These are phyloP conservation scores for Cheirogaleus medius DNA, from an alignment of 2,113 vertebrate species.

Conservation along the genomic window DNA sequence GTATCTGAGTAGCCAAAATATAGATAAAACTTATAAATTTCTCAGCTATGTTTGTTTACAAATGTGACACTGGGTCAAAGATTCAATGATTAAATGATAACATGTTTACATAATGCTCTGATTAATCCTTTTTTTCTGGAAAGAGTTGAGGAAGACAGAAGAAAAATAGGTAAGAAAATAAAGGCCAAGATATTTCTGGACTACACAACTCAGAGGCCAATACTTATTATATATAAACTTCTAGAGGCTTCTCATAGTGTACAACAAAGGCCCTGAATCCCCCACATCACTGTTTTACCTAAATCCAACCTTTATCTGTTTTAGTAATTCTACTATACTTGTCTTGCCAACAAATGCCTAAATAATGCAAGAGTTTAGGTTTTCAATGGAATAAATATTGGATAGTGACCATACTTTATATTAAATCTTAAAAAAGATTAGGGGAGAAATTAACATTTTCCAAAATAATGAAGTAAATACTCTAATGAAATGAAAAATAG, in stretches of 20 bases:
- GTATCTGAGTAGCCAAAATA: neutral
- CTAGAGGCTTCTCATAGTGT: rapidly evolving
- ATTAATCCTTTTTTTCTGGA: neutral
- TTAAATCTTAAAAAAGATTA: neutral
- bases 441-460: neutral
- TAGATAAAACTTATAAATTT: neutral
- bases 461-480: neutral
- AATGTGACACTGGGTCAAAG: neutral
- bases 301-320: neutral
- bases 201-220: neutral
- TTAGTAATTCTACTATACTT: neutral
- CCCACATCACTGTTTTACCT: neutral
- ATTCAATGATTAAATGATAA: neutral
- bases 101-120: neutral
- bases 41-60: neutral
- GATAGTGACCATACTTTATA: neutral
- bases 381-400: neutral
- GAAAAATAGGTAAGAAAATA: neutral
- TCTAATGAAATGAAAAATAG: neutral
- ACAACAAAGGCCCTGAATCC: neutral
- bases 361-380: neutral
- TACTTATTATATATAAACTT: neutral
- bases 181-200: neutral
- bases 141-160: neutral
- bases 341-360: neutral